Conservation (phyloP, 2,888 invertebrate genomes). For the Nebria salina region DNA sequence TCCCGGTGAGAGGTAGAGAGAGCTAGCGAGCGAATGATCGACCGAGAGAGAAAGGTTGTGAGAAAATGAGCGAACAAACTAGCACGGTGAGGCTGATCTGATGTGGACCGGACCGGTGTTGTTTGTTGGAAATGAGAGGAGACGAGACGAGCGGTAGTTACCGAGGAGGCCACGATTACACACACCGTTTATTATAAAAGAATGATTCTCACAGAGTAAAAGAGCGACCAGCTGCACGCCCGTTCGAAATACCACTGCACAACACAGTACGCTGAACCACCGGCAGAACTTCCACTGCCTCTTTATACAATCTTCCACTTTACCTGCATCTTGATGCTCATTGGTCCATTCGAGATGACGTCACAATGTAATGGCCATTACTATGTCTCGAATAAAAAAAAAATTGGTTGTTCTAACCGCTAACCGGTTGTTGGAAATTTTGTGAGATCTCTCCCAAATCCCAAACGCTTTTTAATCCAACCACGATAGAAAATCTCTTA, state of each 20-base stretch:
- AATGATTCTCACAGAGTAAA: conserved; percentile 11
- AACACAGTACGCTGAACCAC: conserved; percentile 37
- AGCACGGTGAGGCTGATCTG: conserved; percentile 9
- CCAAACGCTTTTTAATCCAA: conserved; percentile 37
- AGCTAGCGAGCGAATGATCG: neutral
- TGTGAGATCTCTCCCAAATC: conserved; percentile 43
- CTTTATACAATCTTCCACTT: conserved; percentile 47
- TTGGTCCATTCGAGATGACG: conserved; percentile 44
- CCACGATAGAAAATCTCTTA: neutral
- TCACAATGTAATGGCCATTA: conserved; percentile 43
- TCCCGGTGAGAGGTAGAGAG: neutral
- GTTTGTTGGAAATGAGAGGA: neutral
- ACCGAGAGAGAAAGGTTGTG: neutral
- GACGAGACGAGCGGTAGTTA: neutral
- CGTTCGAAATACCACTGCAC: conserved; percentile 39
- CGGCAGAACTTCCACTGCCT: conserved; percentile 37
- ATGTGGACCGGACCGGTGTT: neutral
- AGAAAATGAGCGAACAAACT: neutral
- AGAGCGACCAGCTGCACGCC: conserved; percentile 32
- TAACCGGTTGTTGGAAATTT: conserved; percentile 44
- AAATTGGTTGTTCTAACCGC: conserved; percentile 43
- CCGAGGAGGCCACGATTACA: conserved; percentile 2
- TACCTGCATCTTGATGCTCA: conserved; percentile 44
- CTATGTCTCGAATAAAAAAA: conserved; percentile 39
- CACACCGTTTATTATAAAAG: conserved; percentile 5